phyloP scores from a whole-genome alignment of 2,113 vertebrate species.

The Pimephales promelas region DNA sequence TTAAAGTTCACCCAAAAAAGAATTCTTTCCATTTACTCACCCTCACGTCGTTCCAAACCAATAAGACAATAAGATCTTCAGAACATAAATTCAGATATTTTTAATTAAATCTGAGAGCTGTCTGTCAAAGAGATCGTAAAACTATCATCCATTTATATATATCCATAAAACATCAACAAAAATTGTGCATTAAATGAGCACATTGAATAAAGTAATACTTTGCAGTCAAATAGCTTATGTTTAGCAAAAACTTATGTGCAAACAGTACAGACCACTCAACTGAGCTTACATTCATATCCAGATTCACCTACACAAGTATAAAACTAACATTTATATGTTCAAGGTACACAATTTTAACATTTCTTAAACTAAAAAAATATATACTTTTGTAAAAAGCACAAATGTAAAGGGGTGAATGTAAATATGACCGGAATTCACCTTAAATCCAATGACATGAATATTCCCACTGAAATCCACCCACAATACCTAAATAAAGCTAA shows the following conservation, averaged over 20 bases:
- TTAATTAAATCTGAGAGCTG: too few relatives aligned
- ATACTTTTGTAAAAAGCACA: not conserved
- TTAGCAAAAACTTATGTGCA: not conserved
- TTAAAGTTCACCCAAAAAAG: too few relatives aligned
- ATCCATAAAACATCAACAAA: not conserved
- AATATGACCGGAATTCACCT: not conserved
- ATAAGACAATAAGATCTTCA: too few relatives aligned
- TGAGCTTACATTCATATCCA: conserved; percentile 45
- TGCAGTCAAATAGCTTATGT: conserved; percentile 65
- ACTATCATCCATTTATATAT: too few relatives aligned
- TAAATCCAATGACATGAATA: not conserved
- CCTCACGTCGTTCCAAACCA: too few relatives aligned
- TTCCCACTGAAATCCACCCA: not conserved
- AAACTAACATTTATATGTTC: not conserved
- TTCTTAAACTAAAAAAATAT: not conserved
- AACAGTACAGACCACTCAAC: conserved; percentile 57
- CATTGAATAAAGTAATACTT: not conserved
- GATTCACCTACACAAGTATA: conserved; percentile 24
- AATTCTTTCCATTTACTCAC: too few relatives aligned
- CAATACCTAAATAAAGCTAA: not conserved
- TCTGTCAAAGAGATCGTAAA: too few relatives aligned
- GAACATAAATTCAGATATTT: too few relatives aligned
- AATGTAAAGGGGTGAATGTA: not conserved
- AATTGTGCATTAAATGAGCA: not conserved
- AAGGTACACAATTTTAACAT: not conserved